Conservation (phyloP, 1,140 invertebrate genomes). For the Hermetia illucens region DNA sequence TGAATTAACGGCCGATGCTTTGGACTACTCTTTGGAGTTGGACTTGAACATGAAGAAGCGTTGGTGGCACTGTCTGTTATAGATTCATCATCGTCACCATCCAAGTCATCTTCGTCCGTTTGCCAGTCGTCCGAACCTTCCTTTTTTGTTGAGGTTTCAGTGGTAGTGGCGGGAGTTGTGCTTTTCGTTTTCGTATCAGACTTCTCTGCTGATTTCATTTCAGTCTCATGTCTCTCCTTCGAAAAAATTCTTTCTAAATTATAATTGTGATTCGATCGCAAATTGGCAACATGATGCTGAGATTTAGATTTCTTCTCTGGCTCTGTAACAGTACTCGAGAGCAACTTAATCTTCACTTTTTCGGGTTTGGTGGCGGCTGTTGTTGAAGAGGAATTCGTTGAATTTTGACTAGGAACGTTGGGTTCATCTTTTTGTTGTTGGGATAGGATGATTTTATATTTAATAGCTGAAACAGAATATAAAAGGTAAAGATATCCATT, state of each 20-base stretch:
- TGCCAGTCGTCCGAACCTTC: constrained; percentile 24
- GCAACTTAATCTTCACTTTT: too few species aligned
- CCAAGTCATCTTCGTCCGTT: constrained; percentile 22
- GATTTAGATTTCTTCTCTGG: too few species aligned
- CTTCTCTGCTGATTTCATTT: too few species aligned
- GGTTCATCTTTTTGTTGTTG: constrained; percentile 6
- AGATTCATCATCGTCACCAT: constrained; percentile 8
- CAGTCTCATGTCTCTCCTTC: constrained; percentile 4
- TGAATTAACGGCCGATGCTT: constrained; percentile 7
- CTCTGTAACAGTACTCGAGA: too few species aligned
- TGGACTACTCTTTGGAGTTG: constrained; percentile 10
- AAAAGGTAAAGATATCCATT: neutral
- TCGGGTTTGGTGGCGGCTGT: too few species aligned
- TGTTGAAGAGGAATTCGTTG: too few species aligned
- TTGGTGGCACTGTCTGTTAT: constrained; percentile 14
- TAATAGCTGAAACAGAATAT: constrained; percentile 4
- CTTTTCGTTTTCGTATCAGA: neutral
- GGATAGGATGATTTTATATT: constrained; percentile 8
- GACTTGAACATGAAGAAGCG: constrained; percentile 10
- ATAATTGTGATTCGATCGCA: too few species aligned
- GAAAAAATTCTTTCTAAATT: too few species aligned
- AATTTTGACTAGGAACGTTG: too few species aligned
- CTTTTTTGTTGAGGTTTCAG: neutral
- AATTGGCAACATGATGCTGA: too few species aligned
- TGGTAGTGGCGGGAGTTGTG: neutral